These are phyloP conservation scores for Ectropis grisescens DNA, from an alignment of 1,140 invertebrate species.

Conservation along the genomic window DNA sequence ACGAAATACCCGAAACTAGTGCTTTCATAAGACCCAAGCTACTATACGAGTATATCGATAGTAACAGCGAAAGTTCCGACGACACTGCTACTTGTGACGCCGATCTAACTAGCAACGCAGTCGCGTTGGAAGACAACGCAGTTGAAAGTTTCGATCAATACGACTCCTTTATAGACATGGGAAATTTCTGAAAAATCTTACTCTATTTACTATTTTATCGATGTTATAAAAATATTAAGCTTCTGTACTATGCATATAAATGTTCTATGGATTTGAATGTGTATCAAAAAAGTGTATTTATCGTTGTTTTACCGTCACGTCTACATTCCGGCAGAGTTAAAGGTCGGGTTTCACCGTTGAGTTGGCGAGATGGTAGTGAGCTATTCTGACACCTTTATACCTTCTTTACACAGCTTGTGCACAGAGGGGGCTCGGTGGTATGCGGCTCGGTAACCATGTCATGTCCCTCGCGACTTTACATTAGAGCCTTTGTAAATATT, in stretches of 20 bases:
- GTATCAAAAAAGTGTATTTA: neutral
- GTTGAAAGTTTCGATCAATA: constrained; percentile 54
- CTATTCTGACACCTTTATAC: constrained; percentile 42
- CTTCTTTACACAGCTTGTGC: constrained; percentile 55
- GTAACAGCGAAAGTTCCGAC: constrained; percentile 48
- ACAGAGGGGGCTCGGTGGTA: constrained; percentile 51
- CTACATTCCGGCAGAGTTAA: too few species aligned
- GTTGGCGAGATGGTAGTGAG: constrained; percentile 17
- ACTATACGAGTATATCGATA: constrained; percentile 49
- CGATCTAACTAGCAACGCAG: too few species aligned
- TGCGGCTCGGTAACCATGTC: constrained; percentile 60
- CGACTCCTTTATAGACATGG: constrained; percentile 61
- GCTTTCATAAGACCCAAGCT: constrained; percentile 9
- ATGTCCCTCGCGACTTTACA: constrained; percentile 15
- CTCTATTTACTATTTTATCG: constrained; percentile 2
- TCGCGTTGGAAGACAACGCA: too few species aligned
- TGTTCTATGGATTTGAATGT: constrained; percentile 8
- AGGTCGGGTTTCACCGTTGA: too few species aligned
- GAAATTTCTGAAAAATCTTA: constrained; percentile 41
- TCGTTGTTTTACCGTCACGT: too few species aligned
- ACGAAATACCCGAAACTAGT: constrained; percentile 19
- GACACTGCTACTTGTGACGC: constrained; percentile 39
- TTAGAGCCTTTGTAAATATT: constrained; percentile 43
- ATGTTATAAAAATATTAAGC: constrained; percentile 7
- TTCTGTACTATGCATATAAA: constrained; percentile 12